Evolutionary conservation across 1,140 invertebrate genomes (phyloP).

Genomic region (Phymorhynchus buccinoides): DNA sequence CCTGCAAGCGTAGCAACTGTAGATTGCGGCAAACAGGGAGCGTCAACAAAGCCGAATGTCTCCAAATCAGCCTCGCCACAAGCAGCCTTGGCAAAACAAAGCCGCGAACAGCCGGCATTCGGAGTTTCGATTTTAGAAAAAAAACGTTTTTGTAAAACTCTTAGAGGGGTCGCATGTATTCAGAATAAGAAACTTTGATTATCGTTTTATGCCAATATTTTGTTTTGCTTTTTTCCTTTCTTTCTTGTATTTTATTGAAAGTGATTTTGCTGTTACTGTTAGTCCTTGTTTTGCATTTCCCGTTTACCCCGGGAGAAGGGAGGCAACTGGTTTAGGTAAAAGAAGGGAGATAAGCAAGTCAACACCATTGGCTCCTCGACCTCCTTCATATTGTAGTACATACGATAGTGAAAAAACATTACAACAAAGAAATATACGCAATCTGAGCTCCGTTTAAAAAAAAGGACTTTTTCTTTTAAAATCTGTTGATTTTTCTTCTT

Average conservation of each 20-base stretch:
- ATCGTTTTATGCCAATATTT: background rate
- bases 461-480: background rate
- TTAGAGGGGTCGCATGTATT: background rate
- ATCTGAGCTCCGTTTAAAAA: too few relatives aligned
- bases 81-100: background rate
- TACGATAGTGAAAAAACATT: too few relatives aligned
- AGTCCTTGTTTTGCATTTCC: too few relatives aligned
- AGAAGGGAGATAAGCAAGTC: too few relatives aligned
- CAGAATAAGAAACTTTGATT: too few relatives aligned
- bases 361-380: too few relatives aligned
- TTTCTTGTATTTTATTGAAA: background rate
- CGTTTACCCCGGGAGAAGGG: too few relatives aligned
- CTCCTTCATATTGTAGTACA: too few relatives aligned
- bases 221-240: background rate
- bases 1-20: background rate
- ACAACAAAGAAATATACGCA: too few relatives aligned
- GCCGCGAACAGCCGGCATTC: slow-evolving; percentile 16
- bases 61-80: background rate
- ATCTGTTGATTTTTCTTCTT: too few relatives aligned
- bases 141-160: background rate
- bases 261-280: too few relatives aligned
- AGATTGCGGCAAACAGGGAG: background rate
- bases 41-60: background rate
- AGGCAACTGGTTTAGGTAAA: too few relatives aligned
- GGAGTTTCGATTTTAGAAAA: slow-evolving; percentile 17